Conservation (phyloP, 2,888 invertebrate species). For the Lapara coniferarum region DNA sequence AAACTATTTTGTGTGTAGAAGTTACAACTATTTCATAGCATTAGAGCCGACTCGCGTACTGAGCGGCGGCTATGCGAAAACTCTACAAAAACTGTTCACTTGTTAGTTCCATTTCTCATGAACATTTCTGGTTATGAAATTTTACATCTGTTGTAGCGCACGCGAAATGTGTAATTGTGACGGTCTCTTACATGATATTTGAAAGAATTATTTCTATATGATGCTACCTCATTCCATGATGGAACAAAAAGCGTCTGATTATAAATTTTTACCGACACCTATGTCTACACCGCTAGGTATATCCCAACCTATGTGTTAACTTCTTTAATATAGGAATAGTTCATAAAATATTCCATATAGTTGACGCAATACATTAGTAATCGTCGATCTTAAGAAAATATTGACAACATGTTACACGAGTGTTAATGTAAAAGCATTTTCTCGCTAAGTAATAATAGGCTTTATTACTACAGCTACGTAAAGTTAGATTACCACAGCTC, state of each 20-base stretch:
- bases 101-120: slow-evolving; percentile 26
- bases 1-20: slow-evolving; percentile 40
- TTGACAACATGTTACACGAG: neutral
- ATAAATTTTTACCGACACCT: too few species aligned
- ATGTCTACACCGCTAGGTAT: neutral
- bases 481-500: slow-evolving; percentile 19
- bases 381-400: neutral
- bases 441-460: slow-evolving; percentile 13
- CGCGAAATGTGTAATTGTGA: neutral
- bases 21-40: slow-evolving; percentile 56
- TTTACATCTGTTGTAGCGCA: neutral
- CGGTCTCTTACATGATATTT: neutral
- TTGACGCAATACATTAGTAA: neutral
- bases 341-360: neutral
- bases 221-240: too few species aligned
- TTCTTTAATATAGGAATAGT: neutral
- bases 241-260: too few species aligned
- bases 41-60: slow-evolving; percentile 39
- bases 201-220: neutral
- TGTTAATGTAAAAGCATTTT: slow-evolving; percentile 1
- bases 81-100: slow-evolving; percentile 39
- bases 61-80: slow-evolving; percentile 40
- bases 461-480: slow-evolving; percentile 8
- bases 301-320: neutral
- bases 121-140: slow-evolving; percentile 28